Evolutionary conservation across 1,140 invertebrate species (phyloP), one percentile per base, ranked within the genome.

Genomic region (Vanessa atalanta): DNA sequence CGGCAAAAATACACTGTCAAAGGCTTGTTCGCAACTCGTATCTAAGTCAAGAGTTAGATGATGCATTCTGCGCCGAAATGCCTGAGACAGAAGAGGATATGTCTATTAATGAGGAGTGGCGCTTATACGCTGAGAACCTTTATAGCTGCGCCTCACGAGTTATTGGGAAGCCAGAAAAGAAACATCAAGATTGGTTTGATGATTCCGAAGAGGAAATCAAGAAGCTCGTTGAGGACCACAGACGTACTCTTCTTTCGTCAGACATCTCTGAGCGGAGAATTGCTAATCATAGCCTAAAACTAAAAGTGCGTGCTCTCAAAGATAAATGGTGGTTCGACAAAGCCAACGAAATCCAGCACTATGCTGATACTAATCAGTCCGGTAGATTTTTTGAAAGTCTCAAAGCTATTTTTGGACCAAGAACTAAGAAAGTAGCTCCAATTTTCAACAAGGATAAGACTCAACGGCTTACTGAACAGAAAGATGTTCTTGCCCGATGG

Each of bases 101-200:
- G 31, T 61, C 66, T 60, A 47, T 73, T 20, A 26, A 67, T 47
- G 65, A 73, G n/a, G 31, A 71, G 31, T 77, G 73, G 72, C 20
- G 50, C 12, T 47, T 12, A 20, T 70, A 65, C 16, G 57, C 72
- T 47, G 26, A 72, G 14, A 43, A 57, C 20, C 69, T 76, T n/a
- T 43, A 76, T 16, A 51, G 23, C 23, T 57, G 51, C 65, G 69
- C 72, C 13, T 12, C 60, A 31, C 26, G 37, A 61, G 50, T 67
- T 12, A 50, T 76, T 16, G 73, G 67, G 11, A 77, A 73, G 73
- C 63, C 47, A 51, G 13, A 64, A 48, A 63, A 65, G n/a, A 60
- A 65, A 76, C 70, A 77, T 23, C 66, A 78, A 67, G 73, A 80
- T 31, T 80, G 73, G 57, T 70, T 70, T n/a, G 77, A 78, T 66